These are phyloP conservation scores for Ivindomyrus marchei DNA, from an alignment of 2,113 vertebrate species.

Conservation along the genomic window DNA sequence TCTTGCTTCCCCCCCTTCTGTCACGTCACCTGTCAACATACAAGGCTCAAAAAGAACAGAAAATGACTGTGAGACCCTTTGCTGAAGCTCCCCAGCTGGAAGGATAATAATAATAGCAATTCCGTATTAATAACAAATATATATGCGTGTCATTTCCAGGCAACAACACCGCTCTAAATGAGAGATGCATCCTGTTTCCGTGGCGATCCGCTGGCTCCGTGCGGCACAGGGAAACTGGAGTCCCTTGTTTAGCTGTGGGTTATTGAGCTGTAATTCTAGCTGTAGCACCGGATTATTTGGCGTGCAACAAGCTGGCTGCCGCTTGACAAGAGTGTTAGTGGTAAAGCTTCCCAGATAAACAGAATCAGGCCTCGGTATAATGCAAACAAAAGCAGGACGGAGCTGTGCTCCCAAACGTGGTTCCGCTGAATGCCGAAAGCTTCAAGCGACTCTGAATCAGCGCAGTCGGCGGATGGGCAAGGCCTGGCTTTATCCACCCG, in stretches of 20 bases:
- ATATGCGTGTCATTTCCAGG: not conserved
- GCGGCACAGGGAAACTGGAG: not conserved
- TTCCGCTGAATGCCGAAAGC: constrained; percentile 32
- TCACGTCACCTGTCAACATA: not conserved
- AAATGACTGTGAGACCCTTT: not conserved
- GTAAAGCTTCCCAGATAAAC: constrained; percentile 56
- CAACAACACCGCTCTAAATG: not conserved
- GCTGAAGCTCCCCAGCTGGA: not conserved
- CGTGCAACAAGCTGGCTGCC: constrained; percentile 31
- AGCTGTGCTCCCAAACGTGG: constrained; percentile 39
- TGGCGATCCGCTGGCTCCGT: not conserved
- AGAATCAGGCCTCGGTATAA: constrained; percentile 56
- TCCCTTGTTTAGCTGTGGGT: not conserved
- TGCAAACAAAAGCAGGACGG: constrained; percentile 60
- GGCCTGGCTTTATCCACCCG: constrained; percentile 42
- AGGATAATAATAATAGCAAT: not conserved
- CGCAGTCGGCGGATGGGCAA: constrained; percentile 34
- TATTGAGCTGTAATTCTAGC: not conserved
- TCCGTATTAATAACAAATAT: not conserved
- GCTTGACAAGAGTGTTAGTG: constrained; percentile 49
- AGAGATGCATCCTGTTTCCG: not conserved
- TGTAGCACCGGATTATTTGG: constrained; percentile 27
- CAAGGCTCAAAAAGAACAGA: not conserved
- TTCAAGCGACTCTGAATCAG: constrained; percentile 35
- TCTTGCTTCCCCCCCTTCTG: not conserved